phyloP scores from a whole-genome alignment of 2,888 invertebrate genomes.

The Odontothrips loti region DNA sequence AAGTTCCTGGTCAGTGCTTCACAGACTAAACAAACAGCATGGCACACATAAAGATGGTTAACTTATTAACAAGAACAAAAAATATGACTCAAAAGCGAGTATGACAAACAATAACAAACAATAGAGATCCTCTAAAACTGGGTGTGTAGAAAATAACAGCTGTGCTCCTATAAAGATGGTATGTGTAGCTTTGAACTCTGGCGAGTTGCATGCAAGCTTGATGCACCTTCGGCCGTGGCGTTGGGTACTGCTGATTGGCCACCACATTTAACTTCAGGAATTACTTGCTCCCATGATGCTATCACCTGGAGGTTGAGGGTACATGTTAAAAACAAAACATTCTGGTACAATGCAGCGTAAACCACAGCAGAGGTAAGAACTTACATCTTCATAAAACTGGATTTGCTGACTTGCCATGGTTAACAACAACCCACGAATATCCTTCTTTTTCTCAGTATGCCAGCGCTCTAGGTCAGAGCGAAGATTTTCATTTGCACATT shows the following conservation, averaged over 20 bases:
- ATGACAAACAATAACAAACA: too few relatives aligned
- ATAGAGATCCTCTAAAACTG: too few relatives aligned
- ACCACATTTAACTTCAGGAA: neutral
- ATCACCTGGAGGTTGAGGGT: neutral
- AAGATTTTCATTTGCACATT: constrained; percentile 64
- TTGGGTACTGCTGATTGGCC: neutral
- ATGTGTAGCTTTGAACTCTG: too few relatives aligned
- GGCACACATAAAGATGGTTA: too few relatives aligned
- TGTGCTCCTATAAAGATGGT: too few relatives aligned
- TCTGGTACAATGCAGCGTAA: neutral
- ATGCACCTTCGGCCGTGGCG: too few relatives aligned
- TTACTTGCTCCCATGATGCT: constrained; percentile 16
- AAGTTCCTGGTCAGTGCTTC: too few relatives aligned
- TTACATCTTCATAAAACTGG: constrained; percentile 57
- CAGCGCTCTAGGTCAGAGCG: constrained; percentile 64
- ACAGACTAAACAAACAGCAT: too few relatives aligned
- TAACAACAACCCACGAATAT: constrained; percentile 58
- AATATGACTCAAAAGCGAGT: too few relatives aligned
- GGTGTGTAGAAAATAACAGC: too few relatives aligned
- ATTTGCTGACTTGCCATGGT: constrained; percentile 63
- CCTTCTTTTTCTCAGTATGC: constrained; percentile 60
- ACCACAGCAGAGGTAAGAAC: neutral
- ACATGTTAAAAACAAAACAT: neutral
- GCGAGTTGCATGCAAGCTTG: too few relatives aligned
- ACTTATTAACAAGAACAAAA: too few relatives aligned